Evolutionary conservation across 2,113 vertebrate genomes (phyloP).

Genomic region (Sclerurus mexicanus): DNA sequence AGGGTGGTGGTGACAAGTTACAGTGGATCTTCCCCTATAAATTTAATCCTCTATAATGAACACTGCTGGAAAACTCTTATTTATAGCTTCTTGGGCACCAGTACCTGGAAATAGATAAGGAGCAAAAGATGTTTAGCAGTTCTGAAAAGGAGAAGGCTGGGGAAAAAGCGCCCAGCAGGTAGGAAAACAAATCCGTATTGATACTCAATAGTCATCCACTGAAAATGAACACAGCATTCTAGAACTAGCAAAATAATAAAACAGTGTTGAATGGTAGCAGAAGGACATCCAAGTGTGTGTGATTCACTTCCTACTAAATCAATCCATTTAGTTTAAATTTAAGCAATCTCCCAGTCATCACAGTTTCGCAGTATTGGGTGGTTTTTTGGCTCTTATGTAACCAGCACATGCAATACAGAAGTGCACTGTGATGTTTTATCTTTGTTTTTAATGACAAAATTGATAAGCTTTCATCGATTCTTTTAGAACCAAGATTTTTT

Average conservation of each 20-base stretch:
- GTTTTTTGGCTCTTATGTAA: not conserved
- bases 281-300: constrained; percentile 6
- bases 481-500: not conserved
- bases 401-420: not conserved
- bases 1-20: not conserved
- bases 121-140: not conserved
- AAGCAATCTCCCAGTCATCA: not conserved
- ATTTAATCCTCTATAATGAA: not conserved
- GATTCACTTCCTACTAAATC: constrained; percentile 34
- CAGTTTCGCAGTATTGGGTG: not conserved
- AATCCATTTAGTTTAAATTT: constrained; percentile 14
- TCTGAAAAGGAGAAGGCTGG: not conserved
- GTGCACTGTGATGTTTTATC: not conserved
- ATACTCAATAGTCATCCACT: not conserved
- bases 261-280: not conserved
- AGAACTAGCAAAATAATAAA: constrained; percentile 49
- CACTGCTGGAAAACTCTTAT: not conserved
- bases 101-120: not conserved
- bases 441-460: not conserved
- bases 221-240: not conserved
- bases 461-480: not conserved
- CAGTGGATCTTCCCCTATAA: not conserved
- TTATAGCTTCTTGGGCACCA: not conserved
- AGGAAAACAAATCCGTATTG: constrained; percentile 27
- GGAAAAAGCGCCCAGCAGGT: constrained; percentile 9